Conservation (phyloP, 1,140 invertebrate species). For the Drosophila insularis region DNA sequence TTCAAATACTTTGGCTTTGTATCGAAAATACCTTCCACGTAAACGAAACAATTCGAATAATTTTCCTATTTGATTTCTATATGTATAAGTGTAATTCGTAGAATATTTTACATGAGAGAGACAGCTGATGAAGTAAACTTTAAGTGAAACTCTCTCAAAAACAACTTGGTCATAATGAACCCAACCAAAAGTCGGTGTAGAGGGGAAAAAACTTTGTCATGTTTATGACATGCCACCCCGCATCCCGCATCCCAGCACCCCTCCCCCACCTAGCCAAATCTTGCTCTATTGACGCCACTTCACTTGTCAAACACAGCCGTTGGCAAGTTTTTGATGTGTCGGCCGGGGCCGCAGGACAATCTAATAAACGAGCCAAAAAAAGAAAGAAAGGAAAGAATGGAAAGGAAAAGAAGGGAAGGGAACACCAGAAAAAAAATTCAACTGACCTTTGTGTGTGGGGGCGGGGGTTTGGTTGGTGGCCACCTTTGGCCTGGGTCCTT, state of each 20-base stretch:
- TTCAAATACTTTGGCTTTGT: no score
- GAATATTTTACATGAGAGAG: background rate
- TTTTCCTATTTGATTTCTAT: background rate
- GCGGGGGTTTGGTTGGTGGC: background rate
- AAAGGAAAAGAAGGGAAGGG: conserved; percentile 1
- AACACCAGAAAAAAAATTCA: conserved; percentile 44
- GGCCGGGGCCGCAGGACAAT: conserved; percentile 55
- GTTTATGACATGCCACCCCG: conserved; percentile 60
- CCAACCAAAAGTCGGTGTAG: background rate
- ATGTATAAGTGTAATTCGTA: background rate
- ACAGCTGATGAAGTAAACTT: background rate
- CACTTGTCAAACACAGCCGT: conserved; percentile 72
- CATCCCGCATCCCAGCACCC: background rate
- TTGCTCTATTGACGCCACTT: conserved; percentile 55
- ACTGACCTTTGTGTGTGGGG: conserved; percentile 58
- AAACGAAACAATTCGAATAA: background rate
- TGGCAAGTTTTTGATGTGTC: conserved; percentile 73
- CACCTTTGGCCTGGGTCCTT: conserved; percentile 62
- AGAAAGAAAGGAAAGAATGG: conserved; percentile 14
- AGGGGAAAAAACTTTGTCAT: conserved; percentile 59
- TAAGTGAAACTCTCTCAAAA: conserved; percentile 3
- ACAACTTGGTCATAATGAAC: conserved; percentile 67
- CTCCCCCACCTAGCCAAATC: conserved; percentile 15
- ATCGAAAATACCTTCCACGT: background rate
- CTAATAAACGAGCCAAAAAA: conserved; percentile 67